Base-by-base conservation (phyloP, 2,797 vertebrate species). In the Centropyge bicolor region DNA sequence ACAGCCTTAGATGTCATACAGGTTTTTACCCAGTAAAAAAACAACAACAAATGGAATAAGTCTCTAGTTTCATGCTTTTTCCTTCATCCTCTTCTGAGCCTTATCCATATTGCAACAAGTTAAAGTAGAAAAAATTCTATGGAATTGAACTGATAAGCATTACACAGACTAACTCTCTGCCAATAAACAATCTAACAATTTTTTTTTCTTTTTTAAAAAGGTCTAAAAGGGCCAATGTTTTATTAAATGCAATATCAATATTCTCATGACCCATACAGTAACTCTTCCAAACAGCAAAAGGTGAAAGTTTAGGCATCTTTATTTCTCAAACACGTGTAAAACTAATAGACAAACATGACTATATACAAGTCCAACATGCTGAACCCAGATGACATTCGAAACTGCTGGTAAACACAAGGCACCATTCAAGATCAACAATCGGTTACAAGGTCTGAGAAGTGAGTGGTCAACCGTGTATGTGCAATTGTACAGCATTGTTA, bases 321-420 rank as follows among this genome's bases (percentile, higher is more conserved):
- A 89, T 91, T 91, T 86, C 78, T 73, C 24, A 71, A 90, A 83
- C 79, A 91, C 70, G 52, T 92, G 76, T 76, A 94, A 94, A 93
- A 91, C 90, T 88, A 91, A 86, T 64, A 85, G 75, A 89, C 86
- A 91, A 90, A 91, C 76, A 89, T 74, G 51, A 80, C 71, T 84
- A 73, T 55, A 41, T 86, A 91, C 86, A 93, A 63, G 75, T 82
- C 48, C 71, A 88, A 90, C 88, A 90, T 89, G 89, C 92, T 89
- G 68, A 86, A 93, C 77, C 89, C 75, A 81, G 80, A 82, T 79
- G 75, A 92, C 90, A 93, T 88, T 92, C 89, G 91, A 89, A 88
- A 90, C 84, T 92, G 86, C 89, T 93, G 90, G 91, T 87, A 91
- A 94, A 94, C 91, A 88, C 92, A 95, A 95, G 93, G 95, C 94